Evolutionary conservation across 2,797 vertebrate species (phyloP).

Genomic region (Botia kubotai): DNA sequence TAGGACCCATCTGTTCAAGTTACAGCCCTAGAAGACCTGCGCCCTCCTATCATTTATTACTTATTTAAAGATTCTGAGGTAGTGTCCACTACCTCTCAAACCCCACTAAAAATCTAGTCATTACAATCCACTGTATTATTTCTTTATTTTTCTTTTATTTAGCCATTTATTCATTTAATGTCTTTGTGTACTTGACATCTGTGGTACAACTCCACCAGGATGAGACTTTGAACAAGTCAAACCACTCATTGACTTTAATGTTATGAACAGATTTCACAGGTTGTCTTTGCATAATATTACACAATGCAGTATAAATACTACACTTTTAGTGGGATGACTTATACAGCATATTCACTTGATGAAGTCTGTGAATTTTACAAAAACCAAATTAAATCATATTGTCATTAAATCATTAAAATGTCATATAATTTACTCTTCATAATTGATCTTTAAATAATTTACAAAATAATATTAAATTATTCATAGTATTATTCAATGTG

Average conservation of each 20-base stretch:
- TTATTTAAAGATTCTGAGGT: slow-evolving; percentile 60
- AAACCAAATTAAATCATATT: too few species aligned
- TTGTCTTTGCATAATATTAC: slow-evolving; percentile 2
- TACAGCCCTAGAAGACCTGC: slow-evolving; percentile 58
- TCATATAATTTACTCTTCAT: too few species aligned
- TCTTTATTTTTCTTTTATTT: background rate
- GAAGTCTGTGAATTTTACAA: too few species aligned
- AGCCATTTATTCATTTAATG: background rate
- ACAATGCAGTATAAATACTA: background rate
- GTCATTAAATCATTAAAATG: background rate
- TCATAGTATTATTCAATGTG: background rate
- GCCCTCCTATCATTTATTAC: slow-evolving; percentile 57
- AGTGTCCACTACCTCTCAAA: background rate
- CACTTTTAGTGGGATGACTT: background rate
- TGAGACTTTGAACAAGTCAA: slow-evolving; percentile 22
- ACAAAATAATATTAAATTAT: too few species aligned
- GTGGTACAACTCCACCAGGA: background rate
- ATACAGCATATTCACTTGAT: too few species aligned
- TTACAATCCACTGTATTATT: background rate
- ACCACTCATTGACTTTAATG: slow-evolving; percentile 14
- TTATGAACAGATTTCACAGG: background rate
- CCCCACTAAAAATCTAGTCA: background rate
- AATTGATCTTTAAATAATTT: too few species aligned
- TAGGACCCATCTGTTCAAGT: slow-evolving; percentile 68
- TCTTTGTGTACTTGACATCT: background rate